A percentile compares a stretch with the other conserved stretches of the same genome.
Conservation (phyloP, 2,888 invertebrate species). For the Scaptomyza polygonia region DNA sequence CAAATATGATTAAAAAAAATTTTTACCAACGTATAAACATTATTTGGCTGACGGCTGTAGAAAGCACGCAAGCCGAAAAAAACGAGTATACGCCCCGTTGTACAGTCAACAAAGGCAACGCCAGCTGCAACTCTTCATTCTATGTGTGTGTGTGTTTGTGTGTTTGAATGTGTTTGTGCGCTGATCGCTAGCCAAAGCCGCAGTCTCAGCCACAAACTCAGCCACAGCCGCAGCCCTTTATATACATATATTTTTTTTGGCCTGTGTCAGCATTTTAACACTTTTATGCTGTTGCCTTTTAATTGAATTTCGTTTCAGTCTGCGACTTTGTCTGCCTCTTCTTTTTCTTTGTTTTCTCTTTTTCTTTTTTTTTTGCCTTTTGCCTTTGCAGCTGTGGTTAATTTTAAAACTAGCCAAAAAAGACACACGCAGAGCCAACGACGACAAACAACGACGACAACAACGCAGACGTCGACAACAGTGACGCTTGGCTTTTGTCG, state of each 20-base stretch:
- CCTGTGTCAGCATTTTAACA: slow-evolving; percentile 71
- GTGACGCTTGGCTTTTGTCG: slow-evolving; percentile 63
- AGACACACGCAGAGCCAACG: slow-evolving; percentile 60
- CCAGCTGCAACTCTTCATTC: slow-evolving; percentile 26
- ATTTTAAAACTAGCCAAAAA: slow-evolving; percentile 78
- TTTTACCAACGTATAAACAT: slow-evolving; percentile 63
- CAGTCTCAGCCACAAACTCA: slow-evolving; percentile 28
- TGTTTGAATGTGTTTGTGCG: slow-evolving; percentile 26
- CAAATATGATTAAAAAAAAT: slow-evolving; percentile 38
- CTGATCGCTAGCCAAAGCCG: slow-evolving; percentile 51
- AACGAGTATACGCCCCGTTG: slow-evolving; percentile 80
- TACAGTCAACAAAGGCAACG: slow-evolving; percentile 61
- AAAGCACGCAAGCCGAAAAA: slow-evolving; percentile 67
- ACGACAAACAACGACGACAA: slow-evolving; percentile 2
- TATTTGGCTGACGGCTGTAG: slow-evolving; percentile 67
- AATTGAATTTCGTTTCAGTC: slow-evolving; percentile 74
- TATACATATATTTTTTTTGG: slow-evolving; percentile 37
- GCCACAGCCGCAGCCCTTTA: slow-evolving; percentile 40
- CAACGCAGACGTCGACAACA: slow-evolving; percentile 16
- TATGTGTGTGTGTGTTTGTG: neutral
- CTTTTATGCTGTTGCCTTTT: slow-evolving; percentile 72
- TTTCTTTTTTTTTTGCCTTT: slow-evolving; percentile 33
- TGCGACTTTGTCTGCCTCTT: slow-evolving; percentile 55
- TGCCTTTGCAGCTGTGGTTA: slow-evolving; percentile 67
- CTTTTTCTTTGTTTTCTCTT: slow-evolving; percentile 36